phyloP scores from a whole-genome alignment of 2,113 vertebrate genomes.

The Corythornis madagascariensis region DNA sequence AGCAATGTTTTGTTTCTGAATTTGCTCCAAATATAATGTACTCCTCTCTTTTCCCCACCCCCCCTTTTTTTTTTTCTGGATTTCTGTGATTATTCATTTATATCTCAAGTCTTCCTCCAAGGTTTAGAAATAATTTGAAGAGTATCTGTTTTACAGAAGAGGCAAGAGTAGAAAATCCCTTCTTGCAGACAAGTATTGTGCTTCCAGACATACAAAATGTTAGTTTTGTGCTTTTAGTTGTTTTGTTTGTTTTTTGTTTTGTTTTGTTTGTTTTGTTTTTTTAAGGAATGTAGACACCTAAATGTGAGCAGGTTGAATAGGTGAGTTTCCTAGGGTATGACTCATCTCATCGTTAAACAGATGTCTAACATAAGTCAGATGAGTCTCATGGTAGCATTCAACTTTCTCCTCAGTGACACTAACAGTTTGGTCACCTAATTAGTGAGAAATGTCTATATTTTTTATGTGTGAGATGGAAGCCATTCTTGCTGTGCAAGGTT shows the following conservation, averaged over 20 bases:
- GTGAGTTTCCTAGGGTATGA: not conserved
- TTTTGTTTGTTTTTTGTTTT: no score
- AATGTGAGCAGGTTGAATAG: not conserved
- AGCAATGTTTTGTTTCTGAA: not conserved
- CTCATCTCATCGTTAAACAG: not conserved
- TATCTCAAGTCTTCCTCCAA: not conserved
- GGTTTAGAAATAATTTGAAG: not conserved
- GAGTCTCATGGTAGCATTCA: not conserved
- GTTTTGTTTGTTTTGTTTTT: not conserved
- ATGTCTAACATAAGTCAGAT: not conserved
- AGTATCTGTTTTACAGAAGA: not conserved
- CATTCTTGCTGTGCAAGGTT: not conserved
- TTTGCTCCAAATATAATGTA: not conserved
- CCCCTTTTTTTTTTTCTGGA: not conserved
- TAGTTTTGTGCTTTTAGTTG: no score
- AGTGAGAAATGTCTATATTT: not conserved
- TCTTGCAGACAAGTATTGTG: not conserved
- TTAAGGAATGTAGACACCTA: not conserved
- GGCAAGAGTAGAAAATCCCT: not conserved
- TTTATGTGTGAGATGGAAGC: not conserved
- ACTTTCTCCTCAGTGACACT: not conserved
- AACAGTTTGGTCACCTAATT: not conserved
- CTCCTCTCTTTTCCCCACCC: not conserved
- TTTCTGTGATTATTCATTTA: not conserved
- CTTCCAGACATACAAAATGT: not conserved